These are phyloP conservation scores for Spinus pinus DNA, from an alignment of 2,797 vertebrate species.

Conservation along the genomic window DNA sequence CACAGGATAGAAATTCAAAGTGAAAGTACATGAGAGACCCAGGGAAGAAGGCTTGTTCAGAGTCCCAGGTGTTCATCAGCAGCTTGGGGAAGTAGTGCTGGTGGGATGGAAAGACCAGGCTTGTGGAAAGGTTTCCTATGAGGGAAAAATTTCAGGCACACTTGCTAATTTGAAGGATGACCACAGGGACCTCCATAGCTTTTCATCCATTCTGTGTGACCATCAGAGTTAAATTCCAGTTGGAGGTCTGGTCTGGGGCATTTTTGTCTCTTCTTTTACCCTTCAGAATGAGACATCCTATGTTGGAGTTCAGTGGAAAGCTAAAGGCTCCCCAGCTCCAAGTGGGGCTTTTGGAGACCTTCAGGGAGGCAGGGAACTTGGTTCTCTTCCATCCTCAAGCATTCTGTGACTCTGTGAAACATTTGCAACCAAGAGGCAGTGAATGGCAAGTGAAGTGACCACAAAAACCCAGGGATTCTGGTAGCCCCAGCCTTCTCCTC, in stretches of 20 bases:
- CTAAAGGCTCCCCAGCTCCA: background rate
- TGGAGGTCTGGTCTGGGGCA: background rate
- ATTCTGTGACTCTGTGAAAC: background rate
- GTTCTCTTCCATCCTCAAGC: background rate
- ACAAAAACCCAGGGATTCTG: background rate
- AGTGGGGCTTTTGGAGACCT: background rate
- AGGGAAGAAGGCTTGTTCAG: background rate
- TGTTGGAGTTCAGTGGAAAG: background rate
- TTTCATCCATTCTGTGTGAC: background rate
- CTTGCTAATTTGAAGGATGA: background rate
- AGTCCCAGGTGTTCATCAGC: background rate
- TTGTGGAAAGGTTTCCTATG: background rate
- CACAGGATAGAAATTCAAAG: background rate
- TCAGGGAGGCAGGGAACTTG: background rate
- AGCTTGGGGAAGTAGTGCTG: accelerated
- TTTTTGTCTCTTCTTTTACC: background rate
- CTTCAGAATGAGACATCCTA: background rate
- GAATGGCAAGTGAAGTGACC: background rate
- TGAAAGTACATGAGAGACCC: background rate
- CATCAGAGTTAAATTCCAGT: accelerated
- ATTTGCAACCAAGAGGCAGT: background rate
- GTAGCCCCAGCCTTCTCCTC: accelerated
- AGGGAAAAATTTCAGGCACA: background rate
- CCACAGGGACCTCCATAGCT: accelerated
- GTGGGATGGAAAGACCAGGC: background rate